phyloP scores from a whole-genome alignment of 2,888 invertebrate species.

The Eulithis testata region DNA sequence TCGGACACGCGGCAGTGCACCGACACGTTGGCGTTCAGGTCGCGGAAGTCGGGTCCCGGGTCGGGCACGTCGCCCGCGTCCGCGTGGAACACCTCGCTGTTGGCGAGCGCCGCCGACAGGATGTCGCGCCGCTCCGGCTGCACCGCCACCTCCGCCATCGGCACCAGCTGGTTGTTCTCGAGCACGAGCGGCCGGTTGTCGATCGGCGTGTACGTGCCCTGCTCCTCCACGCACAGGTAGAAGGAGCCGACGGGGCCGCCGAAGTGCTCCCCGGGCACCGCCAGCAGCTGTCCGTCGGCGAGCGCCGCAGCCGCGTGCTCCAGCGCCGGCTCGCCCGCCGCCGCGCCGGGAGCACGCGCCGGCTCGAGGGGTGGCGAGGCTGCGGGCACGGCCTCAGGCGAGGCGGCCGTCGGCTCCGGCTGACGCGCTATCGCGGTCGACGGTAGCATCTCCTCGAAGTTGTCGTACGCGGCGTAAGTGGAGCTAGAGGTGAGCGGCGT shows the following conservation, averaged over 20 bases:
- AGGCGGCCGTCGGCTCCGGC: slow-evolving; percentile 46
- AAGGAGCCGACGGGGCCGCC: slow-evolving; percentile 90
- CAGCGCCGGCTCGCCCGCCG: slow-evolving; percentile 49
- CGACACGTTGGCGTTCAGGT: slow-evolving; percentile 83
- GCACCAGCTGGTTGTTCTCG: slow-evolving; percentile 77
- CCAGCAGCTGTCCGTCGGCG: slow-evolving; percentile 87
- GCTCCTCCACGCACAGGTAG: slow-evolving; percentile 89
- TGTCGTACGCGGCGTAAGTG: slow-evolving; percentile 66
- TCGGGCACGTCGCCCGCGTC: slow-evolving; percentile 80
- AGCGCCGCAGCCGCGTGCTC: slow-evolving; percentile 53
- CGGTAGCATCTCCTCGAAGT: slow-evolving; percentile 77
- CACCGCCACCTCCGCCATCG: slow-evolving; percentile 68
- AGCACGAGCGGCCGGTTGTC: slow-evolving; percentile 88
- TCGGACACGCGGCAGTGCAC: slow-evolving; percentile 87
- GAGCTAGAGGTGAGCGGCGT: slow-evolving; percentile 52
- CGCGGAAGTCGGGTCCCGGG: slow-evolving; percentile 77
- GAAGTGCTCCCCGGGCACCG: slow-evolving; percentile 89
- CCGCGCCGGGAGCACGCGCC: slow-evolving; percentile 47
- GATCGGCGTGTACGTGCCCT: slow-evolving; percentile 88
- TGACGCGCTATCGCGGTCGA: slow-evolving; percentile 76
- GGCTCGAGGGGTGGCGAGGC: slow-evolving; percentile 50
- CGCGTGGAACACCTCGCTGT: slow-evolving; percentile 88
- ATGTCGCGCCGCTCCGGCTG: slow-evolving; percentile 87
- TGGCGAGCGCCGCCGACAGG: slow-evolving; percentile 89
- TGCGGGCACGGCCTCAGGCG: slow-evolving; percentile 42